Conservation (phyloP, 2,797 vertebrate genomes). For the Rallus crepitans region DNA sequence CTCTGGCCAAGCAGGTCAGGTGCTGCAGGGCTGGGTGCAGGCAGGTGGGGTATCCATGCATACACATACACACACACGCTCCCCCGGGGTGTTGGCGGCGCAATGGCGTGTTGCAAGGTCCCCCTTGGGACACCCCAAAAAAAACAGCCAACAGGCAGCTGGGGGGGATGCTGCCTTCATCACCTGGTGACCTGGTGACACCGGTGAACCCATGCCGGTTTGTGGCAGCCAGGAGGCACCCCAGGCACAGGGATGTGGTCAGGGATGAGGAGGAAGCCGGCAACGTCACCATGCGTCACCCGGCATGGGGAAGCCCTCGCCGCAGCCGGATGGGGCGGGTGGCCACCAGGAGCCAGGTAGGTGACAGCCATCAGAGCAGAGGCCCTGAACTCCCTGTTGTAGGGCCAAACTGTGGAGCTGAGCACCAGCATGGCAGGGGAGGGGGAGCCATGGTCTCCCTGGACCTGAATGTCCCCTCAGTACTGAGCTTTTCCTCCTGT, state of each 20-base stretch:
- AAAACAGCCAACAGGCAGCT: fast-evolving
- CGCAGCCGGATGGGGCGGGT: constrained; percentile 11
- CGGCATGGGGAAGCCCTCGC: constrained; percentile 34
- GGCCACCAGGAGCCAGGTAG: constrained; percentile 19
- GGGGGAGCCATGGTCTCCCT: background rate
- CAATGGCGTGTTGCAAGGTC: background rate
- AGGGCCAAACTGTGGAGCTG: background rate
- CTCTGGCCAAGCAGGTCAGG: background rate
- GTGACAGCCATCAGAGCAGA: background rate
- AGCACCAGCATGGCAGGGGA: background rate
- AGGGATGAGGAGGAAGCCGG: constrained; percentile 28
- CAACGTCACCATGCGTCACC: constrained; percentile 8
- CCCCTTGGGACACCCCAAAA: background rate
- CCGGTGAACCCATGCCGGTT: background rate
- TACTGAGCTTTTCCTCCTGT: background rate
- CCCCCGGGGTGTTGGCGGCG: background rate
- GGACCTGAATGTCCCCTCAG: background rate
- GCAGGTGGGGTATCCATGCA: background rate
- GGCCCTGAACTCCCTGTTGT: background rate
- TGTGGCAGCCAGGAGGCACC: background rate
- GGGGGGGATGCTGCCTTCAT: background rate
- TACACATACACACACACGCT: too few relatives aligned
- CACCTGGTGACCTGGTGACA: background rate
- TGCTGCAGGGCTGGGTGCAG: background rate
- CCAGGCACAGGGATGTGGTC: constrained; percentile 11